phyloP scores from a whole-genome alignment of 2,888 invertebrate genomes.

The Tenthredo scrophulariae region DNA sequence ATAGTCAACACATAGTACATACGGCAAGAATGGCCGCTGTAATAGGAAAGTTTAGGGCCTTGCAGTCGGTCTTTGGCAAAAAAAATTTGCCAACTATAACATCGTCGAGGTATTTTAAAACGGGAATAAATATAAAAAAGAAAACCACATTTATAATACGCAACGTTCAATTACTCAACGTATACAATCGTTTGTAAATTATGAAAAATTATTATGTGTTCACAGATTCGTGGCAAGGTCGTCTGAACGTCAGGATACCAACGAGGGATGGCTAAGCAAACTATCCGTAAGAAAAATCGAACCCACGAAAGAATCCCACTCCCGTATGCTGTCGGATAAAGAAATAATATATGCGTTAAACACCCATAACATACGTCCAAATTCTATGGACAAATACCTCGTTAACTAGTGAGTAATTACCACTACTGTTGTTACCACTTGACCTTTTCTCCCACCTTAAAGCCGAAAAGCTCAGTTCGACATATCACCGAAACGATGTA shows the following conservation, averaged over 20 bases:
- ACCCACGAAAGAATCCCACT: constrained; percentile 97
- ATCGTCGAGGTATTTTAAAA: constrained; percentile 64
- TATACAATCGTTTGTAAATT: background rate
- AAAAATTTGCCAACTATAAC: constrained; percentile 64
- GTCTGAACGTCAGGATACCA: constrained; percentile 72
- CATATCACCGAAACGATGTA: background rate
- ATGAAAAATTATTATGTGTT: constrained; percentile 44
- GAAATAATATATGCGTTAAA: constrained; percentile 97
- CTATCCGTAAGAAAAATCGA: constrained; percentile 94
- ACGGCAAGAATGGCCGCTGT: constrained; percentile 75
- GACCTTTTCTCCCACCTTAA: constrained; percentile 35
- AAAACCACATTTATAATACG: too few relatives aligned
- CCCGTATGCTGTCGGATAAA: constrained; percentile 97
- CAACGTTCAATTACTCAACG: too few relatives aligned
- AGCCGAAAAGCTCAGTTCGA: background rate
- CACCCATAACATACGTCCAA: constrained; percentile 96
- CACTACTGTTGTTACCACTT: background rate
- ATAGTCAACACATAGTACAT: background rate
- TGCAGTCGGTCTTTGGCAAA: constrained; percentile 69
- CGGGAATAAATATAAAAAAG: background rate
- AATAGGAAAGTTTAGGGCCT: constrained; percentile 70
- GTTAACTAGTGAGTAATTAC: constrained; percentile 90
- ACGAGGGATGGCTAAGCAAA: constrained; percentile 93
- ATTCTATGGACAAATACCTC: constrained; percentile 91
- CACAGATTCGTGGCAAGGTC: constrained; percentile 74